phyloP scores from a whole-genome alignment of 1,140 invertebrate species.

The Brachionus sp. region DNA sequence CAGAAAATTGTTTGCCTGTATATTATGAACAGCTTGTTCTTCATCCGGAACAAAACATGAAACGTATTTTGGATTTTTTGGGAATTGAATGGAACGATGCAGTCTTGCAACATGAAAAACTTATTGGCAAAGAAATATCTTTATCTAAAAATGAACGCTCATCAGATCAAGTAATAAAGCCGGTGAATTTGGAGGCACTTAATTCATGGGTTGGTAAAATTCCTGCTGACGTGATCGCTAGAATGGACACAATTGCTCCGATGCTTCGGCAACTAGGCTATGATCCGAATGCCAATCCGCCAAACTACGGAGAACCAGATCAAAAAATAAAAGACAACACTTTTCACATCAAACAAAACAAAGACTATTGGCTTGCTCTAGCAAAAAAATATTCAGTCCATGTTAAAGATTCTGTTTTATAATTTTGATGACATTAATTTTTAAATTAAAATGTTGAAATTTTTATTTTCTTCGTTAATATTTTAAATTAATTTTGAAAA shows the following conservation, averaged over 20 bases:
- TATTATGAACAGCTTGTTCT: slow-evolving; percentile 95
- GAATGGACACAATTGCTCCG: slow-evolving; percentile 85
- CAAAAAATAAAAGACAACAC: slow-evolving; percentile 78
- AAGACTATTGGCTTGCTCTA: slow-evolving; percentile 58
- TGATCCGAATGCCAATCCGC: slow-evolving; percentile 87
- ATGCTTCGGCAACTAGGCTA: slow-evolving; percentile 85
- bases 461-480: slow-evolving; percentile 2
- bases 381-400: slow-evolving; percentile 50
- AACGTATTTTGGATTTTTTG: slow-evolving; percentile 81
- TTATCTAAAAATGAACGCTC: slow-evolving; percentile 86
- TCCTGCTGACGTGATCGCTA: slow-evolving; percentile 79
- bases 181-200: slow-evolving; percentile 90
- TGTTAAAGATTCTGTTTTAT: not conserved
- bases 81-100: slow-evolving; percentile 90
- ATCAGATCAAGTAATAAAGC: slow-evolving; percentile 96
- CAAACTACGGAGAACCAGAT: slow-evolving; percentile 83
- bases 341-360: slow-evolving; percentile 60
- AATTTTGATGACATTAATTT: not conserved
- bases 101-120: slow-evolving; percentile 92
- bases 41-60: slow-evolving; percentile 83
- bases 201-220: slow-evolving; percentile 92
- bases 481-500: not conserved
- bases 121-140: slow-evolving; percentile 88
- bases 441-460: slow-evolving; percentile 12
- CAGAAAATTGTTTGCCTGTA: slow-evolving; percentile 76